Evolutionary conservation across 2,888 invertebrate species (phyloP), one percentile per base, ranked within the genome.

Genomic region (Ctenicera cuprea): DNA sequence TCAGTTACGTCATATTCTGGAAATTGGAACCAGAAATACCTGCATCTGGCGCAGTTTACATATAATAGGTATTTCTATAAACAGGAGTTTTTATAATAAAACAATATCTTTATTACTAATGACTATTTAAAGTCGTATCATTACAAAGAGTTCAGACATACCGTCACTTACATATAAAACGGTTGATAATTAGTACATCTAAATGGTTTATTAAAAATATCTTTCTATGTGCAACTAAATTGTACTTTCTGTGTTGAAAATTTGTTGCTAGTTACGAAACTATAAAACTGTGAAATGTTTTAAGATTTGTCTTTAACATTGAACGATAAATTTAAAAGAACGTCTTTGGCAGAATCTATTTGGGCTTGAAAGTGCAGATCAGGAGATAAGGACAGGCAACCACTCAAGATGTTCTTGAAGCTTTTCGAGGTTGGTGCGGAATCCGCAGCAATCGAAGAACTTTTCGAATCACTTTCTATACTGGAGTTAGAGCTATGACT

Each of bases 401-500:
- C 77, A 57, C 77, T 80, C 43, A 86, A 77, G 72, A 85, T 84
- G 80, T 85, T 84, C 76, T 85, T 84, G 76, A 86, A 86, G 9
- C 82, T 82, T 78, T 84, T 85, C 43, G 82, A 82, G 14, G 77
- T 73, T 3, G 82, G 76, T 57, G 80, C 78, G 16, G 82, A 82
- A 52, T 85, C 83, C 11, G 83, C 81, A 3, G 77, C 68, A 20
- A 74, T 61, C 14, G 76, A 75, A 50, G 84, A 85, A 78, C 86
- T 85, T 76, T 86, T 86, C 48, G 86, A 85, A 78, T 86, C 86
- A 77, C 86, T 86, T 75, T 86, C 86, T 61, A 85, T 82, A 77
- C 86, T 86, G 20, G 86, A 86, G 78, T 86, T 86, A 26, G 86
- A 86, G 78, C 85, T 86, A 77, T 86, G 85, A 72, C 84, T 86